Evolutionary conservation across 2,797 vertebrate genomes (phyloP).

Genomic region (Acrossocheilus fasciatus): DNA sequence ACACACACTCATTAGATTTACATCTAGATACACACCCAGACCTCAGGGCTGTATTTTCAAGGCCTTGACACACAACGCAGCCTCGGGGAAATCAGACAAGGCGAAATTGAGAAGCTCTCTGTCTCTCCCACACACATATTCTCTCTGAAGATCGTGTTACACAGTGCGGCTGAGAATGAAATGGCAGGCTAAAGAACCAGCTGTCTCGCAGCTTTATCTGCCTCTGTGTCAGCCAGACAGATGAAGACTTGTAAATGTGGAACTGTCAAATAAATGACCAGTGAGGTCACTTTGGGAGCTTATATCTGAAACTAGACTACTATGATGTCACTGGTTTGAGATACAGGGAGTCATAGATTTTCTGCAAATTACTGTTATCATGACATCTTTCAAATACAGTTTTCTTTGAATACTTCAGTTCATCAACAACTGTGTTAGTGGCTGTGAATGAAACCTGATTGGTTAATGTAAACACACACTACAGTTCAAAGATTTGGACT

Average conservation of each 20-base stretch:
- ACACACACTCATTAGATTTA: neutral
- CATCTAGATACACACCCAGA: slow-evolving; percentile 12
- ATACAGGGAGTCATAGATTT: neutral
- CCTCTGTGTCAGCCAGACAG: neutral
- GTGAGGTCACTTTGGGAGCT: slow-evolving; percentile 14
- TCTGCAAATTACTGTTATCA: neutral
- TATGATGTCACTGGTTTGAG: neutral
- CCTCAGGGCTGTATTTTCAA: slow-evolving; percentile 29
- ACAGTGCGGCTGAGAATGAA: slow-evolving; percentile 8
- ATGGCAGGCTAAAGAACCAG: slow-evolving; percentile 11
- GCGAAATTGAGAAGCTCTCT: slow-evolving; percentile 10
- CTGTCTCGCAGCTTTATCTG: slow-evolving; percentile 20
- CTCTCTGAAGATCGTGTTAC: slow-evolving; percentile 27
- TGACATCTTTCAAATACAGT: neutral
- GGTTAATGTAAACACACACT: neutral
- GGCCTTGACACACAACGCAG: slow-evolving; percentile 2
- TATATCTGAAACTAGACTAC: neutral
- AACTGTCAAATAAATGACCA: neutral
- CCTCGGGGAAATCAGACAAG: neutral
- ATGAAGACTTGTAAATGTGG: neutral
- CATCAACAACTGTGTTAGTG: neutral
- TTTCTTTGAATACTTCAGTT: neutral
- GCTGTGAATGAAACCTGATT: neutral
- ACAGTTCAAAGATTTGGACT: neutral
- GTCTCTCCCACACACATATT: slow-evolving; percentile 14